Base-by-base conservation (phyloP, 53 echinoderm and acorn worm genomes). In the Paracentrotus lividus region DNA sequence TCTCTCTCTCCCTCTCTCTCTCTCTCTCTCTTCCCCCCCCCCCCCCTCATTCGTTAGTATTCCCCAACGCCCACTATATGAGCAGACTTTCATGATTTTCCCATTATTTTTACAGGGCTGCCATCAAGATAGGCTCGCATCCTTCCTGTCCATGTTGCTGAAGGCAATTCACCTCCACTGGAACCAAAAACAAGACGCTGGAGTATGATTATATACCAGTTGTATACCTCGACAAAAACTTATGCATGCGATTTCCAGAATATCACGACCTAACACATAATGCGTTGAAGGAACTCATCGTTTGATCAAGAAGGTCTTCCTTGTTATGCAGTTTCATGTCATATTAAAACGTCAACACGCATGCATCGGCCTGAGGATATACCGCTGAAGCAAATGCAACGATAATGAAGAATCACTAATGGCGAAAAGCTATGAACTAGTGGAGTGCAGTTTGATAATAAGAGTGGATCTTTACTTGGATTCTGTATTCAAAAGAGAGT, bases 151-250 rank as follows among this genome's bases (percentile, higher is more conserved):
- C n/a, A n/a, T n/a, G n/a, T n/a, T n/a, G n/a, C n/a, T 72, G 40
- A 72, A 72, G 72, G 72, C 72, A 72, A 40, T 72, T 40, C 72
- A 72, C 72, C 72, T 72, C 72, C 72, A 40, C 36, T 72, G 36
- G 40, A 72, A 36, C 36, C 4, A 38, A 16, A 72, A 72, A 72
- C 72, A 36, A 40, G 38, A 27, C 72, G 38, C 27, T 72, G 38
- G 40, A 40, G 38, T 69, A 69, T 38, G 20, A 14, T 61, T 61
- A 61, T 61, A n/a, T n/a, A n/a, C n/a, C n/a, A n/a, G n/a, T n/a
- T n/a, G 3, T 40, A 72, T 72, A 72, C 18, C 40, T 36, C 72
- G 36, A 72, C 72, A 38, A 72, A 15, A 72, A 72, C 34, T 18
- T 38, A 38, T 64, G 64, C 38, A 69, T 38, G 38, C 69, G 69